Percentiles rank a stretch among this genome's conserved stretches.
Conservation (phyloP, 2,797 vertebrate species). For the Cuniculus paca region DNA sequence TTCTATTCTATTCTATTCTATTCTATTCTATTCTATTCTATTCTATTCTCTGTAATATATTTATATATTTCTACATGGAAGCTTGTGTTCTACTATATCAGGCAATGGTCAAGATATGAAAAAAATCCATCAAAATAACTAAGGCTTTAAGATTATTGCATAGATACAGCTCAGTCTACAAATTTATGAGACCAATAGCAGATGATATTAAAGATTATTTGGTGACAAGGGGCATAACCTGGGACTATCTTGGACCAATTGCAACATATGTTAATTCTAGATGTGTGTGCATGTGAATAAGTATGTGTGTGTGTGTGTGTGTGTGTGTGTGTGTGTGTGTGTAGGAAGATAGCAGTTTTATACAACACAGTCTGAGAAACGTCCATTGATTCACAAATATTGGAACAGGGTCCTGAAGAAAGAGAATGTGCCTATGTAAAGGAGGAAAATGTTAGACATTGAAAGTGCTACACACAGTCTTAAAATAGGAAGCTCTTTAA, state of each 20-base stretch:
- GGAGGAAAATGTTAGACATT: background rate
- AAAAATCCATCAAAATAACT: background rate
- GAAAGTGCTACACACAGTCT: background rate
- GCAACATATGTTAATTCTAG: background rate
- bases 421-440: background rate
- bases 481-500: background rate
- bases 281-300: background rate
- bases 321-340: background rate
- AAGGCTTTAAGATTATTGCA: background rate
- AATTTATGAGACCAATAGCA: background rate
- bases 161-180: background rate
- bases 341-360: fast-evolving
- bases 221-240: background rate
- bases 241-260: background rate
- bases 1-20: too few species aligned
- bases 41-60: background rate
- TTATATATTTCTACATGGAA: background rate
- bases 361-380: background rate
- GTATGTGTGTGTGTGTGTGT: background rate
- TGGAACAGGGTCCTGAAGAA: background rate
- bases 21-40: background rate
- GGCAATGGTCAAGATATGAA: background rate
- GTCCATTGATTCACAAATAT: background rate
- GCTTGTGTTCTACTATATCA: background rate
- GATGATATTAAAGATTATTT: background rate